Evolutionary conservation across 1,140 invertebrate genomes (phyloP), one percentile per base, ranked within the genome.

Genomic region (Sminthurinus signatus): DNA sequence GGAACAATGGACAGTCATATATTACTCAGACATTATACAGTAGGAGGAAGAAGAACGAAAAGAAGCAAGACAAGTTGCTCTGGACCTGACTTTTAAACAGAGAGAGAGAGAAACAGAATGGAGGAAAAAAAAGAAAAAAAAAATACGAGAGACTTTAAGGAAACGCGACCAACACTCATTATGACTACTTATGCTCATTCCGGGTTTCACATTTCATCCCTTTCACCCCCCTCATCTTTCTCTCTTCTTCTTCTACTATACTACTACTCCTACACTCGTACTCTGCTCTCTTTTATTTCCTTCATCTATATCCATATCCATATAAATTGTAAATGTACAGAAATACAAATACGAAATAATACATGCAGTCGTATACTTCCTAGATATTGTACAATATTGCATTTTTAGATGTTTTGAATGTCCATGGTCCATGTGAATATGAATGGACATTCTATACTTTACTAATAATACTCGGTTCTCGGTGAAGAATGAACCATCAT

Each of bases 161-260:
- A 21, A 21, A 17, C 44, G n/a, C 44, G 15, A 46, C 19, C 4
- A 8, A n/a, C n/a, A 46, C 44, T 46, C 44, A 46, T 46, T 46
- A 46, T 19, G 44, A 46, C 44, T 46, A 46, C 44, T 46, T 46
- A 46, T 46, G 10, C 44, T 46, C 44, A 46, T 46, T 46, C 44
- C 44, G 8, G 10, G 10, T 46, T 19, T 46, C 44, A 46, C 44
- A 46, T 46, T 46, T 46, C 44, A 46, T 19, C n/a, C 44, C 21
- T 46, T 46, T 46, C 5, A 4, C n/a, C 15, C 19, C 44, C 44
- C 44, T 46, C 19, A 39, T 39, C 36, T 39, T 39, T 8, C 36
- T 17, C 36, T 39, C 36, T 17, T 39, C 8, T 10, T 39, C 8
- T 39, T 10, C 36, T 39, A 17, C 36, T 39, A 17, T 19, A 10